Evolutionary conservation across 2,888 invertebrate species (phyloP).

Genomic region (Lissocephala sabroskyi): DNA sequence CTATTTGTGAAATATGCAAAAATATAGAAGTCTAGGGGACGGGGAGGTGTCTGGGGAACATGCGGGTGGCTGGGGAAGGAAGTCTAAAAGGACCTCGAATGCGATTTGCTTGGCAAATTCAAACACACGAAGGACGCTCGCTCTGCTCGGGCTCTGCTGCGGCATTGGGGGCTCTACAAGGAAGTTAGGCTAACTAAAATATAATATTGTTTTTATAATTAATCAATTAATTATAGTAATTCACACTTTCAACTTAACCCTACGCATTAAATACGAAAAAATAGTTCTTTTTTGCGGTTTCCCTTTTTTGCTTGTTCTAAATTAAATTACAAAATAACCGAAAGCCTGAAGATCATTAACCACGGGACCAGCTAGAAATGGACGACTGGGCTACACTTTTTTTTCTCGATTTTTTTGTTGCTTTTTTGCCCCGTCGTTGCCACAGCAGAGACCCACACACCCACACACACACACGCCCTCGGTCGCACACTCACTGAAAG

Average conservation of each 20-base stretch:
- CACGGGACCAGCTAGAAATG: background rate
- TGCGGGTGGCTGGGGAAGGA: too few species aligned
- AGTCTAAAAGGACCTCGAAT: too few species aligned
- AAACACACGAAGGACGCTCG: too few species aligned
- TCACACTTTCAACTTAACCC: conserved; percentile 42
- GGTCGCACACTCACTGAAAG: conserved; percentile 72
- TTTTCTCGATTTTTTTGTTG: conserved; percentile 21
- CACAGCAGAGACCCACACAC: conserved; percentile 18
- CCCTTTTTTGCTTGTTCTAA: conserved; percentile 19
- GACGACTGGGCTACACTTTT: background rate
- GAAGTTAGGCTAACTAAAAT: conserved; percentile 45
- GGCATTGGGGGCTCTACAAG: conserved; percentile 35
- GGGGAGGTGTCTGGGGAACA: too few species aligned
- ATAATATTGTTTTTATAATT: conserved; percentile 35
- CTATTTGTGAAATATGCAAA: conserved; percentile 14
- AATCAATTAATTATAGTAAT: conserved; percentile 50
- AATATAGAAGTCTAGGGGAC: too few species aligned
- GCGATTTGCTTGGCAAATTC: too few species aligned
- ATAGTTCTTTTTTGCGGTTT: conserved; percentile 28
- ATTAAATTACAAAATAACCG: background rate
- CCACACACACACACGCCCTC: too few species aligned
- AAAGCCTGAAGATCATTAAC: background rate
- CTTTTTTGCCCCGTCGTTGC: conserved; percentile 30
- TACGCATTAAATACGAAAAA: conserved; percentile 25
- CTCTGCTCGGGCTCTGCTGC: too few species aligned